Conservation (phyloP, 2,888 invertebrate genomes). For the Phanerotoma sp. region DNA sequence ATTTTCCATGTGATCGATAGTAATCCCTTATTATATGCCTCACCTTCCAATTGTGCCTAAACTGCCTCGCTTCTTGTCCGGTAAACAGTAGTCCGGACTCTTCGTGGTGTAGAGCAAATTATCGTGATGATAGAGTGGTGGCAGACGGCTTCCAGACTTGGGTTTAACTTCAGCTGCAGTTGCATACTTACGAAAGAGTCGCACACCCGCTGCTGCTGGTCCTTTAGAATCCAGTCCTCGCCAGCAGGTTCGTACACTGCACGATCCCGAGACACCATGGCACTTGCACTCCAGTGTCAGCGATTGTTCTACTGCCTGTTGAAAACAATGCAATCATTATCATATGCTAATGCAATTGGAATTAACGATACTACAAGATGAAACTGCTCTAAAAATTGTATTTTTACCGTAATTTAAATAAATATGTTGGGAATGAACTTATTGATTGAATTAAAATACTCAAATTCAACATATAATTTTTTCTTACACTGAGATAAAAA, state of each 20-base stretch:
- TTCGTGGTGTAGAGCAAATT: conserved; percentile 75
- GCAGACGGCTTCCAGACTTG: conserved; percentile 51
- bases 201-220: conserved; percentile 62
- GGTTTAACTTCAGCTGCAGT: conserved; percentile 60
- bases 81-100: conserved; percentile 81
- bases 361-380: background rate
- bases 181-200: conserved; percentile 64
- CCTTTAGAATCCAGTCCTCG: conserved; percentile 61
- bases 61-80: conserved; percentile 72
- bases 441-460: too few relatives aligned
- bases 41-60: conserved; percentile 78
- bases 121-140: conserved; percentile 58
- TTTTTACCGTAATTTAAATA: too few relatives aligned
- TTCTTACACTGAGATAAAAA: too few relatives aligned
- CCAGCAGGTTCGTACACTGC: conserved; percentile 82
- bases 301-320: conserved; percentile 66
- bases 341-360: conserved; percentile 1
- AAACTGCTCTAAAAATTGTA: too few relatives aligned
- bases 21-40: conserved; percentile 30
- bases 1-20: conserved; percentile 5
- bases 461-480: too few relatives aligned
- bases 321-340: background rate
- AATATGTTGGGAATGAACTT: too few relatives aligned
- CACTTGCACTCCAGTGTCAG: conserved; percentile 73
- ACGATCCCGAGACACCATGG: conserved; percentile 82